phyloP scores from a whole-genome alignment of 2,113 vertebrate genomes.

The Crypturellus undulatus region DNA sequence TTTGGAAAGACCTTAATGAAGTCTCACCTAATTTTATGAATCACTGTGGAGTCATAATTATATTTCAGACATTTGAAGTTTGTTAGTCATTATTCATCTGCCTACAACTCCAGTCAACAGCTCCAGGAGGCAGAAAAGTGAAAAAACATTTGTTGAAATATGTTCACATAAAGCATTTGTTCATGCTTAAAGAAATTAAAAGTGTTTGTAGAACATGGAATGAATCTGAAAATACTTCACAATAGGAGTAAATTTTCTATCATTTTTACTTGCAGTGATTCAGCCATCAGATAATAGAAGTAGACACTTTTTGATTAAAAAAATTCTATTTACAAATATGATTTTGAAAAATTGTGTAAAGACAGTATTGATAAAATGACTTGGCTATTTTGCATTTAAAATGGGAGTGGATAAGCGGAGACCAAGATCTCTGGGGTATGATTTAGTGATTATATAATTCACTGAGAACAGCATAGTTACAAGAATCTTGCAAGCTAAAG shows the following conservation, averaged over 20 bases:
- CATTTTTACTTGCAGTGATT: neutral
- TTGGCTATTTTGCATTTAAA: neutral
- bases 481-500: neutral
- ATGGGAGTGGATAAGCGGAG: neutral
- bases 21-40: conserved; percentile 41
- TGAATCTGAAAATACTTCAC: neutral
- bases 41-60: neutral
- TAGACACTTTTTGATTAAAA: neutral
- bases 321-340: neutral
- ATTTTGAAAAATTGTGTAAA: conserved; percentile 7
- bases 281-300: neutral
- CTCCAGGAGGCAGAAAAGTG: neutral
- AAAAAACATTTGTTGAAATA: neutral
- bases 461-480: neutral
- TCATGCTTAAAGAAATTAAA: conserved; percentile 16
- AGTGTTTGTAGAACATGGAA: neutral
- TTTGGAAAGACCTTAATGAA: conserved; percentile 10
- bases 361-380: neutral
- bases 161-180: neutral
- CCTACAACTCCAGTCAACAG: conserved; percentile 23
- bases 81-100: conserved; percentile 18
- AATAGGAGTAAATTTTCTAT: neutral
- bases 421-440: neutral
- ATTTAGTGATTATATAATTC: neutral
- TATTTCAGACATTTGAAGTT: conserved; percentile 1